Percentiles rank a stretch among this genome's conserved stretches.
Conservation (phyloP, 2,797 vertebrate species). For the Apogon talboti region DNA sequence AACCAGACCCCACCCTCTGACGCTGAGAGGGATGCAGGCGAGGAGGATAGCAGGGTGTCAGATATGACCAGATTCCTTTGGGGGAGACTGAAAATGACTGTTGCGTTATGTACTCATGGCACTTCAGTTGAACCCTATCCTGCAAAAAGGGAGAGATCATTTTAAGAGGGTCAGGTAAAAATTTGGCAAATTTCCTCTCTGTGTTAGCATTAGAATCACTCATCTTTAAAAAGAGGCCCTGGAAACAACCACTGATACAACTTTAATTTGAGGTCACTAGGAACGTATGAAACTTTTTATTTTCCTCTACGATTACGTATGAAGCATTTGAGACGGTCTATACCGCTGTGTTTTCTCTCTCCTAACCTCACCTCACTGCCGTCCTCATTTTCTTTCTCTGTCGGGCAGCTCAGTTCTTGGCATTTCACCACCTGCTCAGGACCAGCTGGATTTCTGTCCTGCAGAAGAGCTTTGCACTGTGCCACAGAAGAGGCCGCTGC, state of each 20-base stretch:
- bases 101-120: conserved; percentile 44
- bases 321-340: conserved; percentile 15
- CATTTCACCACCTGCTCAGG: conserved; percentile 60
- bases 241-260: conserved; percentile 22
- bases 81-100: conserved; percentile 28
- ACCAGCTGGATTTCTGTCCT: conserved; percentile 66
- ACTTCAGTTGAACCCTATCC: conserved; percentile 48
- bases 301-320: too few species aligned
- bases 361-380: conserved; percentile 57
- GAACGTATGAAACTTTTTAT: too few species aligned
- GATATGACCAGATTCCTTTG: conserved; percentile 52
- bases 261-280: background rate
- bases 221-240: too few species aligned
- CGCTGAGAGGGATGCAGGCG: conserved; percentile 4
- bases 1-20: conserved; percentile 51
- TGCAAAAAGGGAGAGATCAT: background rate
- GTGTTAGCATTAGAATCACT: too few species aligned
- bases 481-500: conserved; percentile 54
- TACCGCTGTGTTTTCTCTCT: conserved; percentile 22
- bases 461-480: conserved; percentile 66
- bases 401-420: conserved; percentile 71
- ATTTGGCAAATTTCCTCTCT: background rate
- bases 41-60: background rate
- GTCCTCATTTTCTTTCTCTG: conserved; percentile 49
- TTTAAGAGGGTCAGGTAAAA: background rate